Percentiles rank a stretch among this genome's conserved stretches.
phyloP scores from a whole-genome alignment of 2,888 invertebrate genomes.

The Onchidella celtica region DNA sequence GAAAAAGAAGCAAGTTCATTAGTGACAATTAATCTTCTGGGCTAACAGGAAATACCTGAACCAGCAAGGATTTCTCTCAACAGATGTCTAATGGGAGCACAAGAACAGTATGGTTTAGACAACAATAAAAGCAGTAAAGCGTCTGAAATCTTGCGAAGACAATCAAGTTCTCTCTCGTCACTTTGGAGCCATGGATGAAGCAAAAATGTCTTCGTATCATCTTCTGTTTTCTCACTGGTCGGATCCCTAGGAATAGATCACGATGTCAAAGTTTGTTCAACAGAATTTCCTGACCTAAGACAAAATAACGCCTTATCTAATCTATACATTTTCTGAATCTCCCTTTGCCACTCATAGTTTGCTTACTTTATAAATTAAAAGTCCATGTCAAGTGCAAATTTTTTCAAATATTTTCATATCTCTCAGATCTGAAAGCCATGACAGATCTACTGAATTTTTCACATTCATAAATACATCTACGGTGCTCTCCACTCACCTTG shows the following conservation, averaged over 20 bases:
- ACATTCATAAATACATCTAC: no score
- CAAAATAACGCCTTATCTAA: no score
- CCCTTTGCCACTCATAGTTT: background rate
- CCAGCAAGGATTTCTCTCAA: constrained; percentile 91
- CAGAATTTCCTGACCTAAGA: no score
- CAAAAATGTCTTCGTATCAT: constrained; percentile 57
- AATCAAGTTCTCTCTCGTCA: constrained; percentile 88
- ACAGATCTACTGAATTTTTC: no score
- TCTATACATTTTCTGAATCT: no score
- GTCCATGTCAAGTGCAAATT: constrained; percentile 21
- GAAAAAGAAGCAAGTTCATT: no score
- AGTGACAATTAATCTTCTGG: no score
- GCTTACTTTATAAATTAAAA: background rate
- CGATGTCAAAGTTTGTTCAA: no score
- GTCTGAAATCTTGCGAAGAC: constrained; percentile 90
- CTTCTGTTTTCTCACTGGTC: constrained; percentile 40
- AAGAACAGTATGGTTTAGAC: constrained; percentile 89
- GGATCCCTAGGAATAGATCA: no score
- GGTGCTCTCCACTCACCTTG: no score
- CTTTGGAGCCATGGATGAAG: constrained; percentile 86
- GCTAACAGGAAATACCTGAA: constrained; percentile 88
- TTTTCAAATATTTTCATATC: no score
- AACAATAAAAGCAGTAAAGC: constrained; percentile 89
- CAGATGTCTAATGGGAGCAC: constrained; percentile 88
- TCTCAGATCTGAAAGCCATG: no score